Evolutionary conservation across 2,113 vertebrate species (phyloP).

Genomic region (Prionailurus bengalensis): DNA sequence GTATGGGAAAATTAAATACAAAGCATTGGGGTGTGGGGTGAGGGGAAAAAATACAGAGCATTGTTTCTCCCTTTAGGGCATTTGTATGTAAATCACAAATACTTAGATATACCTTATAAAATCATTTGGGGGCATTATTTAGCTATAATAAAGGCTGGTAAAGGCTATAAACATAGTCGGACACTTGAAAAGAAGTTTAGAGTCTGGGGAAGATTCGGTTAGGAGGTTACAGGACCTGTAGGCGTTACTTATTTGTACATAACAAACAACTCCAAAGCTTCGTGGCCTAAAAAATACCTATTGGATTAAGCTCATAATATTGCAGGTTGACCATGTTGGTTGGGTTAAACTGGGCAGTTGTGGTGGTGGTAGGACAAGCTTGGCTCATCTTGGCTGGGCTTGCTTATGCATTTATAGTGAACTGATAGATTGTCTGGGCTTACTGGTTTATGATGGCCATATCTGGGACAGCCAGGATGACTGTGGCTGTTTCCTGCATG

Average conservation of each 20-base stretch:
- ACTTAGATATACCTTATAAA: slow-evolving; percentile 28
- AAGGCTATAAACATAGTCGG: neutral
- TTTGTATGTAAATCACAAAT: neutral
- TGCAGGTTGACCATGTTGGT: neutral
- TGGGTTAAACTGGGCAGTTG: neutral
- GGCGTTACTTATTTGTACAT: neutral
- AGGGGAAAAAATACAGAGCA: neutral
- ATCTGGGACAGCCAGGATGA: neutral
- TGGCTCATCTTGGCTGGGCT: neutral
- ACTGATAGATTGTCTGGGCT: no score
- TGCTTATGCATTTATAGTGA: neutral
- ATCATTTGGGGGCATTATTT: neutral
- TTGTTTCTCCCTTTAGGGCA: neutral
- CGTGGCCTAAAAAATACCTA: neutral
- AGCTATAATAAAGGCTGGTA: neutral
- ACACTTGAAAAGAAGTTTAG: neutral
- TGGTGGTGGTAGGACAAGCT: neutral
- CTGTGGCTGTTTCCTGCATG: neutral
- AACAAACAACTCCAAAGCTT: neutral
- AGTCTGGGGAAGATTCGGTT: neutral
- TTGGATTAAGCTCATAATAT: slow-evolving; percentile 10
- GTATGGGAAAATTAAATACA: neutral
- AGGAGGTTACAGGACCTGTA: neutral
- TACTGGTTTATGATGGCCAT: neutral
- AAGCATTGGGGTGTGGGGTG: no score